Evolutionary conservation across 2,113 vertebrate genomes (phyloP).

Genomic region (Patagioenas fasciata): DNA sequence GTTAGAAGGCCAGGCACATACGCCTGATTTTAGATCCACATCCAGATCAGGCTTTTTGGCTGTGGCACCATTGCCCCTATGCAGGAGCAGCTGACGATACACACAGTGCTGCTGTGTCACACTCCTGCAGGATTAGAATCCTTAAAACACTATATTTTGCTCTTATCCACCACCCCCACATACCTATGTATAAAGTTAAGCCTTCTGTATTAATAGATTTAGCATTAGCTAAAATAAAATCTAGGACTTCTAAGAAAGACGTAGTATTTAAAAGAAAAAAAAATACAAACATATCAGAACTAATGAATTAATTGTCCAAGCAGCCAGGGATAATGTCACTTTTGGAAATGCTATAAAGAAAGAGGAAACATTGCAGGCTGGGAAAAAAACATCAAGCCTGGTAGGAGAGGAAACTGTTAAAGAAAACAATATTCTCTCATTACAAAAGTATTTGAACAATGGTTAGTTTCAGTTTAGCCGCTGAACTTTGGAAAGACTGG

Average conservation of each 20-base stretch:
- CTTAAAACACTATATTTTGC: not conserved
- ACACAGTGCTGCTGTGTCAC: not conserved
- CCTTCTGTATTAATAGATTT: not conserved
- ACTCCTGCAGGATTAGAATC: not conserved
- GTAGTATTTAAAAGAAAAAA: not conserved
- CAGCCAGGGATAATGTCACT: not conserved
- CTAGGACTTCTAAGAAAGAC: not conserved
- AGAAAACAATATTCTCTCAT: constrained; percentile 30
- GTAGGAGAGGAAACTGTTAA: not conserved
- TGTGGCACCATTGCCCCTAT: rapidly evolving
- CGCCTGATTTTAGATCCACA: rapidly evolving
- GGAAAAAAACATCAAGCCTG: not conserved
- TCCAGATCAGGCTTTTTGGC: not conserved
- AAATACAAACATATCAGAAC: not conserved
- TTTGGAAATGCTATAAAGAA: not conserved
- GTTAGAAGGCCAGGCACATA: rapidly evolving
- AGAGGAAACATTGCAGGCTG: not conserved
- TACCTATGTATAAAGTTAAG: not conserved
- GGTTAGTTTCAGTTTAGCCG: constrained; percentile 41
- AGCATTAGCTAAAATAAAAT: not conserved
- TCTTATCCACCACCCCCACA: not conserved
- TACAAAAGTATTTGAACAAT: constrained; percentile 25
- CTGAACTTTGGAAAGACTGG: not conserved
- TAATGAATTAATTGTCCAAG: not conserved
- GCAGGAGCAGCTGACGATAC: rapidly evolving